Percentiles rank a stretch among this genome's conserved stretches.
Conservation (phyloP, 2,797 vertebrate genomes). For the Manis crassicaudata region DNA sequence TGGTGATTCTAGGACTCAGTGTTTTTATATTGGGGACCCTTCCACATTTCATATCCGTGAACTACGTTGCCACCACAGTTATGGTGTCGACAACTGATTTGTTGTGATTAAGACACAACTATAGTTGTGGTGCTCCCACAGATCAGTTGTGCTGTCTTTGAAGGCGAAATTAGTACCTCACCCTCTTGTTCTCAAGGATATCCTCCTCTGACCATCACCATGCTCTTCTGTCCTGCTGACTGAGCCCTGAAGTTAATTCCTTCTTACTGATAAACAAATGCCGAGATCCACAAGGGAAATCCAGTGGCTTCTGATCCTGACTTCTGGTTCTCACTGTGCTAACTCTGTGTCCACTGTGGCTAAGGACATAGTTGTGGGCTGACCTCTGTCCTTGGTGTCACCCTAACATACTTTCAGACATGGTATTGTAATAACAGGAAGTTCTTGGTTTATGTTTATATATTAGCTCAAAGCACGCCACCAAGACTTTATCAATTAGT, state of each 20-base stretch:
- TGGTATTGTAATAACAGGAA: neutral
- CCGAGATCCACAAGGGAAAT: neutral
- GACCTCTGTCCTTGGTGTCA: neutral
- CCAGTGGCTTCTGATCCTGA: neutral
- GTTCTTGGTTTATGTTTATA: slow-evolving; percentile 31
- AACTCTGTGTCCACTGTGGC: neutral
- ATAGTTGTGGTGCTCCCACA: fast-evolving
- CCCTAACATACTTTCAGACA: neutral
- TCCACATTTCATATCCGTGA: neutral
- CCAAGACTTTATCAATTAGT: slow-evolving; percentile 6
- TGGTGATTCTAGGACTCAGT: neutral
- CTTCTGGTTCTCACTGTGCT: neutral
- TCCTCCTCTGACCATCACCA: neutral
- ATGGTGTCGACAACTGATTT: neutral
- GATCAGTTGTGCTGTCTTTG: neutral
- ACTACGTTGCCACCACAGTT: neutral
- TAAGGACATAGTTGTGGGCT: neutral
- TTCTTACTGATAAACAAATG: neutral
- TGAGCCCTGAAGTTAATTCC: neutral
- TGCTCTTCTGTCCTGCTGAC: neutral
- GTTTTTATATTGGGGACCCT: neutral
- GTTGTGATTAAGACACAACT: neutral
- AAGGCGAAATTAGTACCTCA: neutral
- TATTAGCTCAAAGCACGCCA: neutral
- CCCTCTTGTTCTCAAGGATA: neutral